phyloP scores from a whole-genome alignment of 2,797 vertebrate genomes.

The Acanthornis magna region DNA sequence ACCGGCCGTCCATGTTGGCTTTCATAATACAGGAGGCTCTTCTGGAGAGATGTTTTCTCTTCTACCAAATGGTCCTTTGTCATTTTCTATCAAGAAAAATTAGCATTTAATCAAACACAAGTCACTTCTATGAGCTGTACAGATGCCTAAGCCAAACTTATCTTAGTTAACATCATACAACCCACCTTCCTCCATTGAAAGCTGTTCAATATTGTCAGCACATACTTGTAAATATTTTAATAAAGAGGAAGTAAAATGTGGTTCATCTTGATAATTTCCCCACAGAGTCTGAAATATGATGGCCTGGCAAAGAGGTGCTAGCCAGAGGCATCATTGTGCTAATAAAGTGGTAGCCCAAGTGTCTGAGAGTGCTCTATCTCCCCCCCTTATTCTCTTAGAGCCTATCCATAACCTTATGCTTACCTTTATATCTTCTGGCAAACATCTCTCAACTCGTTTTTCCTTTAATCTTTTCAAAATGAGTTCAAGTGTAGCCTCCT shows the following conservation, averaged over 20 bases:
- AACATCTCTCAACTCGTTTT: slow-evolving; percentile 88
- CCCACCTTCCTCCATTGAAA: neutral
- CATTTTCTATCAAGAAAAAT: slow-evolving; percentile 86
- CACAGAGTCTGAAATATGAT: neutral
- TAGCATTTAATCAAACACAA: neutral
- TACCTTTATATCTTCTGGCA: slow-evolving; percentile 94
- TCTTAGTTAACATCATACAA: neutral
- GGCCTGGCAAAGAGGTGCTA: neutral
- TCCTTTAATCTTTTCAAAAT: slow-evolving; percentile 88
- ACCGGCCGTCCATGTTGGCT: slow-evolving; percentile 94
- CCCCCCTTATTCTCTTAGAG: neutral
- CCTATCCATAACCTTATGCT: neutral
- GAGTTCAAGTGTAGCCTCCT: slow-evolving; percentile 90
- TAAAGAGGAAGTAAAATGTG: neutral
- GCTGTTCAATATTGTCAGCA: neutral
- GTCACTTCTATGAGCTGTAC: neutral
- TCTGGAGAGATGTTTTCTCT: slow-evolving; percentile 95
- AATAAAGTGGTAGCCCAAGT: neutral
- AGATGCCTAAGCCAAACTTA: neutral
- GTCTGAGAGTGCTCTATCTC: neutral
- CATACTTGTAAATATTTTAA: neutral
- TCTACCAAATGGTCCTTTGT: slow-evolving; percentile 93
- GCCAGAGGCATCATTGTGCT: neutral
- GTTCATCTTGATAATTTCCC: neutral
- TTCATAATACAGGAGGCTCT: slow-evolving; percentile 95